Evolutionary conservation across 2,113 vertebrate genomes (phyloP), one percentile per base, ranked within the genome.

Genomic region (Pagrus major): DNA sequence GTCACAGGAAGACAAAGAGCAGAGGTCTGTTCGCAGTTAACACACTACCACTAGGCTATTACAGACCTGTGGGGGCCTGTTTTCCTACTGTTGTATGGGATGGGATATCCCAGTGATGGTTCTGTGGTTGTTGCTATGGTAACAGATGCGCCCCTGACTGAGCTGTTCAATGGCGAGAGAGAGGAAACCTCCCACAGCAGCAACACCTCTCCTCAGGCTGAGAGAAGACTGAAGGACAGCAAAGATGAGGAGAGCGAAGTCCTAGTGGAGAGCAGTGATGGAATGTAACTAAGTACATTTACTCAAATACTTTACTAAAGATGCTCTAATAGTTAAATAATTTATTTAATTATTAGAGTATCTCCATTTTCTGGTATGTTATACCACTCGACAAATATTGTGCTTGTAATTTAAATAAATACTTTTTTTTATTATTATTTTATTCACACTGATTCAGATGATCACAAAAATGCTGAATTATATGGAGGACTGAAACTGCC

Each of bases 1-100:
- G 96, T 75, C 92, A 92, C 83, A 96, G 95, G 85, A 96, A 94
- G 85, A 42, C 90, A 2, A 95, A 90, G 60, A 89, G 84, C 59
- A 95, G 88, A 91, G 97, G 97, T 98, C 74, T 71, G 92, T 31
- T 20, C 20, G n/a, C 56, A 18, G 25, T 23, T 21, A 54, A 47
- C 65, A 35, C 21, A 20, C 5, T 15, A 0, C 23, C 33, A 20
- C n/a, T n/a, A n/a, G n/a, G n/a, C 33, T 9, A 2, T 75, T 3
- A 21, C 46, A 37, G 27, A 6, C 35, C 31, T 3, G 15, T 9
- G 21, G 29, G 25, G n/a, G 25, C 20, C 9, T 31, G 47, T 55
- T 68, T 42, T 56, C 15, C 37, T 51, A 25, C 33, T 46, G 58
- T 27, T n/a, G 54, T 0, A 44, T n/a, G n/a, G n/a, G n/a, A n/a